Percentiles rank a stretch among this genome's conserved stretches.
These are phyloP conservation scores for Corapipo altera DNA, from an alignment of 2,113 vertebrate species.

Conservation along the genomic window DNA sequence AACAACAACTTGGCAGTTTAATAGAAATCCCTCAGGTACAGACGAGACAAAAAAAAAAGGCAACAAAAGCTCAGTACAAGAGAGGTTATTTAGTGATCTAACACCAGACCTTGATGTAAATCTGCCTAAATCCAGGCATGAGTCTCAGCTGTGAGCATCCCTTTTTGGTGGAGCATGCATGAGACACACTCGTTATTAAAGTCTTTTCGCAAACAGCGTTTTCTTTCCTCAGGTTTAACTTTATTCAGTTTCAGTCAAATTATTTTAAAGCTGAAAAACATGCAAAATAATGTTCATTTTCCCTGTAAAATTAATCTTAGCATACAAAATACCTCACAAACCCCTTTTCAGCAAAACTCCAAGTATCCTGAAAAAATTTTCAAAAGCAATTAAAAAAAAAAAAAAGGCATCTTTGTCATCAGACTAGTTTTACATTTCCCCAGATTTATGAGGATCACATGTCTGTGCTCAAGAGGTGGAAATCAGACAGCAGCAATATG, in stretches of 20 bases:
- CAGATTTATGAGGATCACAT: not conserved
- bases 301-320: not conserved
- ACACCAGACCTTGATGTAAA: not conserved
- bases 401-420: not conserved
- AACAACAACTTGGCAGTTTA: constrained; percentile 10
- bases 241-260: not conserved
- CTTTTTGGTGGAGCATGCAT: not conserved
- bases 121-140: not conserved
- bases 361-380: not conserved
- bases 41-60: not conserved
- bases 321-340: not conserved
- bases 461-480: not conserved
- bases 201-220: not conserved
- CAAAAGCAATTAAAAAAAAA: not conserved
- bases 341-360: not conserved
- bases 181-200: not conserved
- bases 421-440: not conserved
- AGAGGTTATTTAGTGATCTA: not conserved
- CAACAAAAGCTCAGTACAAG: not conserved
- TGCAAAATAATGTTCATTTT: not conserved
- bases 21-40: not conserved
- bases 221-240: not conserved
- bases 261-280: not conserved
- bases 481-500: not conserved
- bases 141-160: not conserved